Evolutionary conservation across 2,888 invertebrate genomes (phyloP).

Genomic region (Alloscopus bannaensis): DNA sequence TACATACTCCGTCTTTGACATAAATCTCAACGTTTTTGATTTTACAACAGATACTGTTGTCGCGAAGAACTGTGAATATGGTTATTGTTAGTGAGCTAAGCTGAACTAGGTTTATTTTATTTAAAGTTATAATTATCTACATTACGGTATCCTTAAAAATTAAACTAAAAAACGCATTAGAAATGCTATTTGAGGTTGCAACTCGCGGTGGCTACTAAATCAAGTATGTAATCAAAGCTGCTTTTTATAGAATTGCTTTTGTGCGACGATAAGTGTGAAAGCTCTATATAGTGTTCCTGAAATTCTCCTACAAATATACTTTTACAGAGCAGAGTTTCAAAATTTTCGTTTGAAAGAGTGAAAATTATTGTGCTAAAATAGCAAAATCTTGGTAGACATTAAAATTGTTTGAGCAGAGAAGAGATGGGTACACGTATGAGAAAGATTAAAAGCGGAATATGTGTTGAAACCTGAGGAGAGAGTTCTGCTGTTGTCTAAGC

Average conservation of each 20-base stretch:
- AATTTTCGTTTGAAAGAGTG: not conserved
- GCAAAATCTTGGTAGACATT: not conserved
- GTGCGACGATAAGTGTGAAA: too few species aligned
- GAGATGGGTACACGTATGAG: slow-evolving; percentile 1
- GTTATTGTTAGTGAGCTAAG: slow-evolving; percentile 34
- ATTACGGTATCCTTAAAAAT: not conserved
- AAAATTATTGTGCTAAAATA: not conserved
- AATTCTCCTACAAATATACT: too few species aligned
- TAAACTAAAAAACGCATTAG: not conserved
- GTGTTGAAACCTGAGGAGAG: slow-evolving; percentile 57
- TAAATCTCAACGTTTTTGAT: too few species aligned
- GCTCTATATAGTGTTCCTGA: too few species aligned
- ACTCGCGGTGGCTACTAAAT: too few species aligned
- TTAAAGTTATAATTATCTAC: not conserved
- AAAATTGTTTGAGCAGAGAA: not conserved
- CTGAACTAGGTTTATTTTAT: slow-evolving; percentile 4
- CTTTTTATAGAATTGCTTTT: too few species aligned
- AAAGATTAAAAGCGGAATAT: slow-evolving; percentile 39
- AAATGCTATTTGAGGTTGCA: too few species aligned
- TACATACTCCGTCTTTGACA: too few species aligned
- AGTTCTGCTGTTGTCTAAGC: slow-evolving; percentile 51
- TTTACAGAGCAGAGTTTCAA: too few species aligned
- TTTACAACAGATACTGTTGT: too few species aligned
- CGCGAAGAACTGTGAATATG: not conserved
- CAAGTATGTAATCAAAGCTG: too few species aligned